phyloP scores from a whole-genome alignment of 1,140 invertebrate genomes.

The Colletes gigas region DNA sequence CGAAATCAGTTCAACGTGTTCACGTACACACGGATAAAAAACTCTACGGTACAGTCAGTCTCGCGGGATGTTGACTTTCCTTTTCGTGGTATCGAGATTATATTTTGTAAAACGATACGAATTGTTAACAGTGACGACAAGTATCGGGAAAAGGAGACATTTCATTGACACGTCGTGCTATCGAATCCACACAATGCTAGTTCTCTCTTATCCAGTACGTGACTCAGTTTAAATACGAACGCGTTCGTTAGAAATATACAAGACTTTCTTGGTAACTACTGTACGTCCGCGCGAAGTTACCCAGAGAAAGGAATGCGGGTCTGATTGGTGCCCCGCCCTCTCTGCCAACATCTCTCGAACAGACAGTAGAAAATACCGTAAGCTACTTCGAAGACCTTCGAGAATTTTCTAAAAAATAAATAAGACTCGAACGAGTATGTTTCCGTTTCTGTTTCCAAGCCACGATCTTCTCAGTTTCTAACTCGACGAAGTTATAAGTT shows the following conservation, averaged over 20 bases:
- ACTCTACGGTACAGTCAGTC: neutral
- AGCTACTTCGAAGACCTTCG: no score
- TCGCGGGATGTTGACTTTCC: neutral
- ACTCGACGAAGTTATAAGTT: no score
- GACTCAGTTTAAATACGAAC: conserved; percentile 55
- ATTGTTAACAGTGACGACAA: conserved; percentile 9
- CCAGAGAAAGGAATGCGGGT: no score
- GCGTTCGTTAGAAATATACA: neutral
- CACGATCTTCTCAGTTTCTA: no score
- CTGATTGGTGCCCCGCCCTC: no score
- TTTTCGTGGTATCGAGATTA: neutral
- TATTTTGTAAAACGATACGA: conserved; percentile 30
- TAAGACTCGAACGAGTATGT: no score
- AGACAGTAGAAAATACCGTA: no score
- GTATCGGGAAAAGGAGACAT: conserved; percentile 17
- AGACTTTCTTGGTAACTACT: neutral
- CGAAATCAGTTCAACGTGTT: neutral
- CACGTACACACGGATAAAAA: no score
- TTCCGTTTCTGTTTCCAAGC: no score
- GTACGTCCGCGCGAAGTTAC: no score
- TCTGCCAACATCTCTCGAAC: no score
- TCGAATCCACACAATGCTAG: conserved; percentile 37
- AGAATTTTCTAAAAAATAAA: no score
- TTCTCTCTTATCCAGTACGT: conserved; percentile 50
- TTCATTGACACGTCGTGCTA: conserved; percentile 34